Base-by-base conservation (phyloP, 2,888 invertebrate genomes). In the Leucoma salicis region DNA sequence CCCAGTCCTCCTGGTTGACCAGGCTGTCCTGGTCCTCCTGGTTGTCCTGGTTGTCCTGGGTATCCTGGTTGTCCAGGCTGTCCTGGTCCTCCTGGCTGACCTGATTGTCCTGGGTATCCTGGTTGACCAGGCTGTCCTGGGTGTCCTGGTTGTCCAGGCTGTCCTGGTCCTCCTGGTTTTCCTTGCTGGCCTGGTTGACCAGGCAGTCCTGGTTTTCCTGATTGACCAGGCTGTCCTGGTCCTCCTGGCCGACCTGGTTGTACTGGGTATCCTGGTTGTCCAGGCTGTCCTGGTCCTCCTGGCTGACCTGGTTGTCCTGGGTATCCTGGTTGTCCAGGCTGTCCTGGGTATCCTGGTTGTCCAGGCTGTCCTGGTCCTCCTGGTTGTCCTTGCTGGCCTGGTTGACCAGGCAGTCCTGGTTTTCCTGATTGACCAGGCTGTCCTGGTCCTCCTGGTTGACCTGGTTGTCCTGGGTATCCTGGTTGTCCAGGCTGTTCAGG, bases 361-460 rank as follows among this genome's bases (percentile, higher is more conserved):
- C 67, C 70, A 36, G 68, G 57, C 0, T 40, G 16, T 4, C 56
- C 54, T 31, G 57, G 56, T 1, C 34, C 3, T 7, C 40, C 45
- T 27, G 45, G 37, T 8, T 35, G 11, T 21, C 40, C 45, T 10
- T 36, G 45, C 3, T 31, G n/a, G 4, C 36, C 42, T n/a, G 35
- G 36, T 6, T 36, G 5, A 11, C 41, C 41, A 11, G 15, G 33
- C 1, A 15, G n/a, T 14, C 33, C 39, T 2, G 33, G 39, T 2
- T 27, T 11, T 13, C 40, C 36, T 0, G 44, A 39, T 28, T 36
- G 18, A 1, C 44, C 44, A 16, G 39, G 38, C 3, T 38, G 24
- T 25, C 45, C 45, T 8, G 41, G 37, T 1, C 24, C 1, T 2
- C 40, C 45, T 10, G 46, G 41, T 6, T 35, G 21, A 0, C 45